Conservation (phyloP, 2,888 invertebrate genomes). For the Microdon myrmicae region DNA sequence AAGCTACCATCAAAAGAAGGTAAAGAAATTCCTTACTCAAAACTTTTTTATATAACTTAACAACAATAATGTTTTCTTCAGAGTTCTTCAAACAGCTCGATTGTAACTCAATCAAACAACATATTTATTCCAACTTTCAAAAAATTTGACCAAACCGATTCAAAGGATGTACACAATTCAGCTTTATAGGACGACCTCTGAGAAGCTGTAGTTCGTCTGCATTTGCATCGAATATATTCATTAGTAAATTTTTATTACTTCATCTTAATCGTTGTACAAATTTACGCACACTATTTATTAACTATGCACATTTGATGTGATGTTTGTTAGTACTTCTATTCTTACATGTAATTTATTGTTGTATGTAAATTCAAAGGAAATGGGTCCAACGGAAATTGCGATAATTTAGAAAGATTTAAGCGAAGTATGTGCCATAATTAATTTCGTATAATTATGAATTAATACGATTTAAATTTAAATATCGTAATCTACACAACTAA, state of each 20-base stretch:
- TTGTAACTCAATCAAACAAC: conserved; percentile 62
- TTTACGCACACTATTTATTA: conserved; percentile 13
- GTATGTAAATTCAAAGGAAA: no score
- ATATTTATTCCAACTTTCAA: conserved; percentile 64
- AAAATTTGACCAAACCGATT: conserved; percentile 64
- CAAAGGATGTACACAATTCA: conserved; percentile 50
- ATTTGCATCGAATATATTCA: no score
- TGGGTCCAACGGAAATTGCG: no score
- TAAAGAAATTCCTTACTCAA: conserved; percentile 33
- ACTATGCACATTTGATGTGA: conserved; percentile 28
- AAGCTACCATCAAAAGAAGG: conserved; percentile 66
- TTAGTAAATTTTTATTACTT: background rate
- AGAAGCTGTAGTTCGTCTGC: background rate
- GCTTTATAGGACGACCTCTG: conserved; percentile 40
- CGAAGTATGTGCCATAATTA: no score
- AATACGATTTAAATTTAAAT: no score
- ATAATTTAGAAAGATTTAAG: no score
- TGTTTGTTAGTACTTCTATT: conserved; percentile 7
- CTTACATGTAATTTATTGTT: no score
- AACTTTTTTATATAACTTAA: background rate
- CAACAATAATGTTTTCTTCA: conserved; percentile 40
- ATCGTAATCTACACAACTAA: no score
- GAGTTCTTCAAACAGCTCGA: conserved; percentile 66
- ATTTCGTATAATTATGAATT: no score
- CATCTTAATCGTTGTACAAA: conserved; percentile 23